Base-by-base conservation (phyloP, 2,888 invertebrate genomes). In the Drosophila siamana region DNA sequence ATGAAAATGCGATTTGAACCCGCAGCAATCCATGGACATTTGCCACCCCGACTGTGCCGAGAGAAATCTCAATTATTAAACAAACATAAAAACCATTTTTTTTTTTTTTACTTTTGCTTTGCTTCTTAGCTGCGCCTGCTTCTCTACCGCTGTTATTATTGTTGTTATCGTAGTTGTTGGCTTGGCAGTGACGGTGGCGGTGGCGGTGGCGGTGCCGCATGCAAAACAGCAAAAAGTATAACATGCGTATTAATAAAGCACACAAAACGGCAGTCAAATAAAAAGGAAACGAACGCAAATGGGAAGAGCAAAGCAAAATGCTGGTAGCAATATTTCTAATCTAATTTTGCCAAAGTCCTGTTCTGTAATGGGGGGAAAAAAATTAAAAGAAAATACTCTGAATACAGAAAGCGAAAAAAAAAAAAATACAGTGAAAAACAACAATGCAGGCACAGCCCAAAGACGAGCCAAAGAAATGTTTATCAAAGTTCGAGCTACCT, bases 261-360 rank as follows among this genome's bases (percentile, higher is more conserved):
- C 64, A 67, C 60, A 80, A 51, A 73, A 63, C 62, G 70, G 36
- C 47, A 51, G 30, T 40, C 30, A 47, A 50, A 44, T 36, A 41
- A 67, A 51, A 28, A 55, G 62, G 15, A 56, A 54, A 28, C 47
- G 33, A 59, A 72, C 51, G 68, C 44, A 80, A 78, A 75, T 71
- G 73, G 69, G 60, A 71, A 74, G 75, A 65, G 70, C 65, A 71
- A 75, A 70, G 68, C 76, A 72, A 82, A 83, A 86, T 87, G 89
- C 88, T 88, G 77, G 78, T 75, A 89, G 88, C 89, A 76, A 85
- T 89, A 88, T 88, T 90, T 86, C 79, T 88, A 88, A 88, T 90
- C 90, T 87, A 90, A 88, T 88, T 88, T 88, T 72, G 68, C 65
- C 71, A 88, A 84, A 81, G 79, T 72, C 70, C 56, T 36, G 76